Percentiles rank a stretch among this genome's conserved stretches.
Conservation (phyloP, 2,888 invertebrate species). For the Coelopa pilipes region DNA sequence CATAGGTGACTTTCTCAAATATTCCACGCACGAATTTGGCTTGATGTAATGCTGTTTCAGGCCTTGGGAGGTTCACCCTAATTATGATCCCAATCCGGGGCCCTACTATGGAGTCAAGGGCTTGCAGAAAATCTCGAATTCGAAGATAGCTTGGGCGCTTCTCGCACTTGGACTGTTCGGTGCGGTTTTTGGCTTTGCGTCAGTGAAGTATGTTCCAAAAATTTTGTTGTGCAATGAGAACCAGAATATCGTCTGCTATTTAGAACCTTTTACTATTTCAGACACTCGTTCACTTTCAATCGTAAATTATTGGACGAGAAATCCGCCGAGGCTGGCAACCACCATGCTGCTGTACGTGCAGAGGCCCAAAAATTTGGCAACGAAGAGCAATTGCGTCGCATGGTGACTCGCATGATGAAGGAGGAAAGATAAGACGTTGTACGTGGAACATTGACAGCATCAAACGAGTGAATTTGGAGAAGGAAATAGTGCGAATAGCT, state of each 20-base stretch:
- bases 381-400: constrained; percentile 68
- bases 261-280: constrained; percentile 61
- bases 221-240: too few species aligned
- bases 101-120: constrained; percentile 75
- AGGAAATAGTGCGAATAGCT: too few species aligned
- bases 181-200: constrained; percentile 71
- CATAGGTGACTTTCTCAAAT: constrained; percentile 42
- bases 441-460: neutral
- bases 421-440: constrained; percentile 37
- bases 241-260: too few species aligned
- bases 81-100: constrained; percentile 57
- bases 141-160: constrained; percentile 71
- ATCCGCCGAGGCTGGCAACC: constrained; percentile 68
- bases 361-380: constrained; percentile 71
- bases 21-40: neutral
- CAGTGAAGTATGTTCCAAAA: constrained; percentile 70
- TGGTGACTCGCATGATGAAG: constrained; percentile 54
- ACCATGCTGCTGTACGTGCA: constrained; percentile 69
- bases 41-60: constrained; percentile 36
- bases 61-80: constrained; percentile 58
- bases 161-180: constrained; percentile 71
- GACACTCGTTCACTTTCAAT: constrained; percentile 70
- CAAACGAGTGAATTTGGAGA: too few species aligned
- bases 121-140: constrained; percentile 72
- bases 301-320: constrained; percentile 68